phyloP scores from a whole-genome alignment of 2,113 vertebrate species.

The Ictidomys tridecemlineatus region DNA sequence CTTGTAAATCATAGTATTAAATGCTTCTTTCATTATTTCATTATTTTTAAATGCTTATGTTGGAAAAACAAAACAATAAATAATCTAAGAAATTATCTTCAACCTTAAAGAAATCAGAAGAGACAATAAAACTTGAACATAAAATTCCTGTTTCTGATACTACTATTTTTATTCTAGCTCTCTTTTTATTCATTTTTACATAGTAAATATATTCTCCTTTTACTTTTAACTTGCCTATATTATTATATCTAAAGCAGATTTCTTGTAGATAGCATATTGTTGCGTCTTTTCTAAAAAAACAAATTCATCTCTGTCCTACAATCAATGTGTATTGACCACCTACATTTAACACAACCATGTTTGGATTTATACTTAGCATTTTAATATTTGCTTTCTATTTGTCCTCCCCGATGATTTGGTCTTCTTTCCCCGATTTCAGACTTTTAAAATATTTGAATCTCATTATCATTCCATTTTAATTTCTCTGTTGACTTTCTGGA shows the following conservation, averaged over 20 bases:
- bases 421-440: neutral
- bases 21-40: neutral
- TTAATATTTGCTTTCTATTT: neutral
- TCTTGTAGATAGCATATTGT: neutral
- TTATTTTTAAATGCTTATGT: neutral
- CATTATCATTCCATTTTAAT: slow-evolving; percentile 23
- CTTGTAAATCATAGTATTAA: neutral
- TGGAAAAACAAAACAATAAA: neutral
- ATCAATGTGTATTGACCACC: neutral
- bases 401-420: neutral
- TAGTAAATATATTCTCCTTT: neutral
- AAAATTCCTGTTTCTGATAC: neutral
- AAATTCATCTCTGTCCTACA: neutral
- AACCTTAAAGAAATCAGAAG: neutral
- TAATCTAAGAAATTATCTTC: neutral
- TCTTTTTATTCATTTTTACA: neutral
- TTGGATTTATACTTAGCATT: neutral
- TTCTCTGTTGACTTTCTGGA: neutral
- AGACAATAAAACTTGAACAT: neutral
- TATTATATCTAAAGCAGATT: neutral
- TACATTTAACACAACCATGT: neutral
- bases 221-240: neutral
- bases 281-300: neutral
- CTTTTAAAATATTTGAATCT: neutral
- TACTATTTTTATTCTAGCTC: neutral